Evolutionary conservation across 2,113 vertebrate species (phyloP).

Genomic region (Cyprinus carpio): DNA sequence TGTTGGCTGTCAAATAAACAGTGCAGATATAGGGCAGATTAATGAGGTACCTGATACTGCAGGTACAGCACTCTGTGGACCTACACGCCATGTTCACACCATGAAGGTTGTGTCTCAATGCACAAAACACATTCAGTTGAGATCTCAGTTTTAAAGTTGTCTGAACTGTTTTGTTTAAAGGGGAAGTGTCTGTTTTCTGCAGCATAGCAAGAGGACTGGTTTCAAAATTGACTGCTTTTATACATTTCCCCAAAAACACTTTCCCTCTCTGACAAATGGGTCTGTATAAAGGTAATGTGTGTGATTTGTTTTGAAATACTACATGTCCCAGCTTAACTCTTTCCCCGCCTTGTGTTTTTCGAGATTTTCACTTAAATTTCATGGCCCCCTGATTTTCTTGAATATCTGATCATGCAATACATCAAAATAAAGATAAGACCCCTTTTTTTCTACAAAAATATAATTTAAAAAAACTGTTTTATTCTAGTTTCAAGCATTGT

Average conservation of each 20-base stretch:
- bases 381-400: no score
- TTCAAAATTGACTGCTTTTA: neutral
- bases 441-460: no score
- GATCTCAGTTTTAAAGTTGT: constrained; percentile 22
- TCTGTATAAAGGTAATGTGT: neutral
- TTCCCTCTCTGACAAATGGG: neutral
- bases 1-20: constrained; percentile 47
- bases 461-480: no score
- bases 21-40: constrained; percentile 55
- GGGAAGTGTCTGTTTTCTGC: constrained; percentile 1
- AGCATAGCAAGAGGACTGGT: neutral
- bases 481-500: no score
- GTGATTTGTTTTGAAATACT: neutral
- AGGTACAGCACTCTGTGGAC: constrained; percentile 31
- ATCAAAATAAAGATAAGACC: no score
- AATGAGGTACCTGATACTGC: constrained; percentile 50
- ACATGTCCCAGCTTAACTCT: neutral
- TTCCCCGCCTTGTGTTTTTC: no score
- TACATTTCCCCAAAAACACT: neutral
- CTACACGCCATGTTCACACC: constrained; percentile 26
- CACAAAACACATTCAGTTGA: neutral
- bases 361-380: no score
- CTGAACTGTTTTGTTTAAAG: neutral
- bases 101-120: neutral
- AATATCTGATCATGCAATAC: no score